Conservation (phyloP, 2,113 vertebrate species). For the Pachypanchax playfairii region DNA sequence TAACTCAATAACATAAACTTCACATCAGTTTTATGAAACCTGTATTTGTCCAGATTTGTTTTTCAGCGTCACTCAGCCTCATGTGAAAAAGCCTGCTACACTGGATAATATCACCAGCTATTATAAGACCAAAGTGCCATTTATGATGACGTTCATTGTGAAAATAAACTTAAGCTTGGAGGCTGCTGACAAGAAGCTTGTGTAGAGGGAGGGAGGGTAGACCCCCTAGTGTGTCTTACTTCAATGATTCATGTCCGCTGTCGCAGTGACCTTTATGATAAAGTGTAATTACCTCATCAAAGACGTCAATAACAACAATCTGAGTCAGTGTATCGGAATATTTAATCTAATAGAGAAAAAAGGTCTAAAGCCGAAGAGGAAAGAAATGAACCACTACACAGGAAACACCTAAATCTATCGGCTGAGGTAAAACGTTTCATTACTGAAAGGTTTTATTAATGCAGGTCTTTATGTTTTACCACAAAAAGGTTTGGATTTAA, state of each 20-base stretch:
- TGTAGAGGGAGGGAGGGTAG: background rate
- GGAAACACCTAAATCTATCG: constrained; percentile 11
- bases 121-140: constrained; percentile 19
- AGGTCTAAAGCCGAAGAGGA: too few relatives aligned
- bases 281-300: constrained; percentile 50
- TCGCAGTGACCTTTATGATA: constrained; percentile 47
- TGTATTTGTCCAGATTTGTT: background rate
- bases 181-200: constrained; percentile 3
- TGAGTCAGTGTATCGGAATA: constrained; percentile 31
- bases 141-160: constrained; percentile 18
- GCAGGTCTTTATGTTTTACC: constrained; percentile 6
- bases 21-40: background rate
- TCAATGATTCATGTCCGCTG: constrained; percentile 48
- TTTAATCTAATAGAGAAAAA: constrained; percentile 12
- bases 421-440: constrained; percentile 15
- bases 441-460: constrained; percentile 23
- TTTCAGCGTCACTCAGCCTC: background rate
- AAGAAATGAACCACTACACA: too few relatives aligned
- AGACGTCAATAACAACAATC: constrained; percentile 50
- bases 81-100: background rate
- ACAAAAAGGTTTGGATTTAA: too few relatives aligned
- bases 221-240: constrained; percentile 33
- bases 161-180: constrained; percentile 15
- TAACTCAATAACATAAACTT: too few relatives aligned
- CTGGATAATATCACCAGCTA: constrained; percentile 14